Base-by-base conservation (phyloP, 2,113 vertebrate genomes). In the Gymnogyps californianus region DNA sequence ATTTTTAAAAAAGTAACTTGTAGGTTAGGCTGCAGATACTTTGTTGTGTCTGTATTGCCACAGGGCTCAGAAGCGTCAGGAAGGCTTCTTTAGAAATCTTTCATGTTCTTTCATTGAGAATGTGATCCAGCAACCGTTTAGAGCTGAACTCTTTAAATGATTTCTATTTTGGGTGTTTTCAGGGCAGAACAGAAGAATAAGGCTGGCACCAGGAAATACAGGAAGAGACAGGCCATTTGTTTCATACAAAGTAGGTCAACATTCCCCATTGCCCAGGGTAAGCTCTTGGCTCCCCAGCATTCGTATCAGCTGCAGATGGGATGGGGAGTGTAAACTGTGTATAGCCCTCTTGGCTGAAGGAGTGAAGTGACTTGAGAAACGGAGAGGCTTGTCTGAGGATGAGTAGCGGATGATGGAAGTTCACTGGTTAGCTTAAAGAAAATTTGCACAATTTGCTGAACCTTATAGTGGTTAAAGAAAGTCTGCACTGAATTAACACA, bases 211-310 rank as follows among this genome's bases (percentile, higher is more conserved):
- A 67, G 59, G 38, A 91, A 78, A 71, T 67, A n/a, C 0, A 78
- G 55, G n/a, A 75, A 81, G 65, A 89, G 83, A 70, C 62, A 90
- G 71, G n/a, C 26, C 38, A 36, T 88, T 76, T 22, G 16, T 6
- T 47, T 89, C 3, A 8, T 62, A 26, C 17, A 36, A 51, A 95
- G 46, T 67, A 66, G 86, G 91, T 86, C 66, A 74, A 0, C 0
- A 0, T 16, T 83, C 42, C 76, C n/a, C 26, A 8, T n/a, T 1
- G 4, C 75, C 19, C 0, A 0, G 62, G 79, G 40, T 72, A 34
- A 26, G 31, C 18, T 80, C 18, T 67, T 0, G 0, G 29, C 49
- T 62, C 75, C 36, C 22, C 36, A 32, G 64, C n/a, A 4, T 32
- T 47, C 1, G 0, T 7, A 6, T 49, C 21, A 4, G 9, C 67